These are phyloP conservation scores for Epistrophe grossulariae DNA, from an alignment of 2,888 invertebrate genomes.

Conservation along the genomic window DNA sequence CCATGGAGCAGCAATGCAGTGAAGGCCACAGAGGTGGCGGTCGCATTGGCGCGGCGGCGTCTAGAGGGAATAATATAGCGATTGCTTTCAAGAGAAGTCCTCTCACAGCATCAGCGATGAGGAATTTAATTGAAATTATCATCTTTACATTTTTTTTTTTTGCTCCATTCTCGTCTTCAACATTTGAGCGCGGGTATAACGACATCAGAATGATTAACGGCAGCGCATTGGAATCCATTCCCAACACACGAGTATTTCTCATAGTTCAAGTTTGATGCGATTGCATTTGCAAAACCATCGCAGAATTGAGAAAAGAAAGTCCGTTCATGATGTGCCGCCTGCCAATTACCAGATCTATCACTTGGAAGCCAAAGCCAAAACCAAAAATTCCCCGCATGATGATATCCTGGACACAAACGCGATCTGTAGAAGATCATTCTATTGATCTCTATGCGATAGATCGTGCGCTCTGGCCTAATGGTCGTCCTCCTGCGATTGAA, in stretches of 20 bases:
- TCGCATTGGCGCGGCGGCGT: background rate
- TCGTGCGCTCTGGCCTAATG: constrained; percentile 37
- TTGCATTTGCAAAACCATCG: constrained; percentile 8
- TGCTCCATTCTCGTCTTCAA: constrained; percentile 38
- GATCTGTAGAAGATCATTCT: constrained; percentile 62
- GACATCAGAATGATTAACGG: constrained; percentile 62
- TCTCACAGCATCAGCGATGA: constrained; percentile 6
- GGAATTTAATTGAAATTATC: constrained; percentile 63
- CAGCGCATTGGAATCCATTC: constrained; percentile 58
- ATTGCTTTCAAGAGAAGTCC: constrained; percentile 9
- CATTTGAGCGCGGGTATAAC: constrained; percentile 9
- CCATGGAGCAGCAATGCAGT: constrained; percentile 43
- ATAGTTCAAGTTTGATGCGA: constrained; percentile 38
- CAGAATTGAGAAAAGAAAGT: constrained; percentile 47
- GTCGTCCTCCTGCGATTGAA: constrained; percentile 59
- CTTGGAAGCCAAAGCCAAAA: constrained; percentile 49
- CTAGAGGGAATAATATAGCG: background rate
- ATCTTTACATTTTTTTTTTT: constrained; percentile 8
- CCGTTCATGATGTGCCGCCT: constrained; percentile 57
- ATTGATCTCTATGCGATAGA: constrained; percentile 51
- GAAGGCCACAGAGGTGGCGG: background rate
- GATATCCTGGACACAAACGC: constrained; percentile 31
- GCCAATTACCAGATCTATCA: constrained; percentile 76
- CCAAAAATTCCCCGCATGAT: constrained; percentile 47
- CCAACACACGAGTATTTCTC: constrained; percentile 60